Conservation (phyloP, 2,888 invertebrate genomes). For the Sisyra nigra region DNA sequence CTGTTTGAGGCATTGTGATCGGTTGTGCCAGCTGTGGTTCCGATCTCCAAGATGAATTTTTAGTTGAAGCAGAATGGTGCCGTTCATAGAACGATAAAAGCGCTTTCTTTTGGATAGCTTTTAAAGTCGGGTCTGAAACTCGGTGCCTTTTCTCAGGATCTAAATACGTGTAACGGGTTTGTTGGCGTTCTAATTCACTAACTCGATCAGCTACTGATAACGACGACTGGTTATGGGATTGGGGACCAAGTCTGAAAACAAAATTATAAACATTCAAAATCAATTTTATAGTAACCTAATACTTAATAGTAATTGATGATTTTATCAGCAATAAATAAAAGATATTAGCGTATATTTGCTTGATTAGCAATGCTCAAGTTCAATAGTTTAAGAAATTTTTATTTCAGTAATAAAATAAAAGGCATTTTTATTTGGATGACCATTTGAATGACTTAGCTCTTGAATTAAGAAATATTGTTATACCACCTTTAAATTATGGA, state of each 20-base stretch:
- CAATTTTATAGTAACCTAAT: too few species aligned
- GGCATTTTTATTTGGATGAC: too few species aligned
- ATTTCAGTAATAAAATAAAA: too few species aligned
- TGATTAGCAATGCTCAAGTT: too few species aligned
- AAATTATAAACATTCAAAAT: not conserved
- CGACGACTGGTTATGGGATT: conserved; percentile 23
- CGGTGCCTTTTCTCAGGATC: conserved; percentile 59
- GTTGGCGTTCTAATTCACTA: conserved; percentile 40
- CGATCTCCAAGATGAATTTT: conserved; percentile 32
- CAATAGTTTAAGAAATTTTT: too few species aligned
- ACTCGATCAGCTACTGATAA: conserved; percentile 50
- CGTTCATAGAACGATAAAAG: conserved; percentile 65
- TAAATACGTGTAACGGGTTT: conserved; percentile 44
- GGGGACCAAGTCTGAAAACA: conserved; percentile 19
- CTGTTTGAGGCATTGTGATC: conserved; percentile 14
- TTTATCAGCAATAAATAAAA: too few species aligned
- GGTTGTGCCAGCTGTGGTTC: conserved; percentile 36
- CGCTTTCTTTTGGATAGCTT: conserved; percentile 71
- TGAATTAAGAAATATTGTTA: too few species aligned
- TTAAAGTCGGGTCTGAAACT: conserved; percentile 54
- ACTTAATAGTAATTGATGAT: too few species aligned
- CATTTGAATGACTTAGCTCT: too few species aligned
- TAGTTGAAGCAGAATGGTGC: conserved; percentile 32
- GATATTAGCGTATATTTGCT: too few species aligned
- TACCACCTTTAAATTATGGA: too few species aligned